phyloP scores from a whole-genome alignment of 1,140 invertebrate species.

The Drosophila paulistorum region DNA sequence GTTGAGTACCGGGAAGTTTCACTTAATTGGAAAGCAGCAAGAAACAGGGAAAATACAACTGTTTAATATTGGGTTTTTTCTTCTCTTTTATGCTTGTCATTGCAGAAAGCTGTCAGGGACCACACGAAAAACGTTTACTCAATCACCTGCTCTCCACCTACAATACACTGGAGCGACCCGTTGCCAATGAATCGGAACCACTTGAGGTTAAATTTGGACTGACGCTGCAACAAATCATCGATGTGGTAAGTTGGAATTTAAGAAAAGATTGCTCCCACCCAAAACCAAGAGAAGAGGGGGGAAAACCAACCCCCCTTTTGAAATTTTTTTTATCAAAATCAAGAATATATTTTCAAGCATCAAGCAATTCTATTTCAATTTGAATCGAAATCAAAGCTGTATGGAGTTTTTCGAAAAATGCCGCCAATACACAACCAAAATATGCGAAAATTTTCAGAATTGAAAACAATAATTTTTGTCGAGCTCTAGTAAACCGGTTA shows the following conservation, averaged over 20 bases:
- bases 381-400: constrained; percentile 15
- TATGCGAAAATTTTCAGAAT: constrained; percentile 23
- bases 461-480: constrained; percentile 33
- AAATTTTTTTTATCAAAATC: constrained; percentile 1
- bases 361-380: constrained; percentile 34
- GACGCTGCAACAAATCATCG: constrained; percentile 99
- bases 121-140: constrained; percentile 94
- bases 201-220: constrained; percentile 97
- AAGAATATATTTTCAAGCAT: constrained; percentile 10
- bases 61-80: constrained; percentile 7
- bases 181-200: constrained; percentile 96
- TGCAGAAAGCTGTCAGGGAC: constrained; percentile 91
- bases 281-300: not conserved
- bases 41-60: not conserved
- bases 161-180: constrained; percentile 97
- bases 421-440: not conserved
- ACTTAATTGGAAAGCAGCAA: constrained; percentile 46
- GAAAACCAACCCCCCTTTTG: not conserved
- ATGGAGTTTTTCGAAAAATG: constrained; percentile 19
- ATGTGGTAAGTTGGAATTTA: constrained; percentile 92
- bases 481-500: constrained; percentile 37
- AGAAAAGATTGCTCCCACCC: too few relatives aligned
- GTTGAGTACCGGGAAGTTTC: constrained; percentile 31
- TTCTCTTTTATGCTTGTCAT: constrained; percentile 28
- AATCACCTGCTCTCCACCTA: constrained; percentile 95